A percentile compares a stretch with the other conserved stretches of the same genome.
phyloP scores from a whole-genome alignment of 2,113 vertebrate genomes.

The Bombycilla garrulus region DNA sequence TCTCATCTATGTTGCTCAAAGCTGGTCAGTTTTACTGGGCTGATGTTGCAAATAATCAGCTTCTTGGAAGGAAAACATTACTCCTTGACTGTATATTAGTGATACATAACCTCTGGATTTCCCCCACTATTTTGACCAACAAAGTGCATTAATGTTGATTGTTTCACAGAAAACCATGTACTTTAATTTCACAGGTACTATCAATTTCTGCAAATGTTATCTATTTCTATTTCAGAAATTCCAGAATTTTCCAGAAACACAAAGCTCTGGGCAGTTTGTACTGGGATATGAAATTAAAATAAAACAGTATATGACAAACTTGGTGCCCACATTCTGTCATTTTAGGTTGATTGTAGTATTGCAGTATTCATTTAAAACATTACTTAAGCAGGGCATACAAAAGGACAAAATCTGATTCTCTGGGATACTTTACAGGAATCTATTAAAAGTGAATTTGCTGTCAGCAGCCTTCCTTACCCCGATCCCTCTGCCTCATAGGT shows the following conservation, averaged over 20 bases:
- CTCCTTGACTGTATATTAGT: not conserved
- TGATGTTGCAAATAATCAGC: not conserved
- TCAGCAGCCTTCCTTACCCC: not conserved
- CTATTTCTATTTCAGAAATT: not conserved
- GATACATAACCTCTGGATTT: not conserved
- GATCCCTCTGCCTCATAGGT: not conserved
- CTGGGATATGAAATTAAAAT: not conserved
- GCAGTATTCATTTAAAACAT: not conserved
- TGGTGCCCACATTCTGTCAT: not conserved
- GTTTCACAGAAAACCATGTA: not conserved
- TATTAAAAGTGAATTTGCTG: slow-evolving; percentile 23
- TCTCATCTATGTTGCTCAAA: not conserved
- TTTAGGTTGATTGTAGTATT: not conserved
- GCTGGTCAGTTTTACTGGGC: not conserved
- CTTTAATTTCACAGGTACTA: not conserved
- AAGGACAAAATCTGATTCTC: not conserved
- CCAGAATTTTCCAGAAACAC: not conserved
- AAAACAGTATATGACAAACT: not conserved
- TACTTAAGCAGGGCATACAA: not conserved
- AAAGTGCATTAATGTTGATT: not conserved
- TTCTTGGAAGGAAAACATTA: not conserved
- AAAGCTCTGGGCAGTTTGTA: not conserved
- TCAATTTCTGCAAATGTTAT: not conserved
- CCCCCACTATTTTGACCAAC: not conserved
- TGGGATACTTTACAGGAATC: not conserved